These are phyloP conservation scores for Cavia porcellus DNA, from an alignment of 2,113 vertebrate genomes.

Conservation along the genomic window DNA sequence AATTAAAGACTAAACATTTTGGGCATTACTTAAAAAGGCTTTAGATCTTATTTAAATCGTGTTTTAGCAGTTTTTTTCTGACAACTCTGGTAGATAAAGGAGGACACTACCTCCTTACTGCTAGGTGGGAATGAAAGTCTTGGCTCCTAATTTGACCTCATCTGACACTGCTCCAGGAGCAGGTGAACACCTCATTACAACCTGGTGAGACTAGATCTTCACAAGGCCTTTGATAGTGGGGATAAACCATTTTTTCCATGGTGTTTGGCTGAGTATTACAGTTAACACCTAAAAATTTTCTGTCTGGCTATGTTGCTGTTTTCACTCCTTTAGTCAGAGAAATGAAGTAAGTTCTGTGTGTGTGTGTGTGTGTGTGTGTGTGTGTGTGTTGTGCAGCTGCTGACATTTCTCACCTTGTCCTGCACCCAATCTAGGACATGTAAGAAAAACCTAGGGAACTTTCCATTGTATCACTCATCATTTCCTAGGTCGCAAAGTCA, in stretches of 20 bases:
- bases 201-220: background rate
- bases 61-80: constrained; percentile 49
- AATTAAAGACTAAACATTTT: background rate
- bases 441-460: constrained; percentile 41
- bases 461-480: background rate
- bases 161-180: background rate
- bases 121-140: background rate
- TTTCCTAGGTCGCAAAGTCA: background rate
- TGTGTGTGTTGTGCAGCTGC: background rate
- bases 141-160: background rate
- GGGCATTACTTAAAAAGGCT: constrained; percentile 1
- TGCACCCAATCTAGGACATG: background rate
- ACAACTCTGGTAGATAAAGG: background rate
- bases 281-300: constrained; percentile 43
- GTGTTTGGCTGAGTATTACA: background rate
- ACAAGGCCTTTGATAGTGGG: background rate
- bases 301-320: constrained; percentile 36
- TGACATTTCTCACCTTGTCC: constrained; percentile 12
- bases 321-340: constrained; percentile 4
- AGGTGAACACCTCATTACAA: background rate
- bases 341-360: background rate
- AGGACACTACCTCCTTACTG: background rate
- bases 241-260: background rate
- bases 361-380: background rate
- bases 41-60: constrained; percentile 1